Percentiles rank a stretch among this genome's conserved stretches.
Evolutionary conservation across 2,888 invertebrate genomes (phyloP).

Genomic region (Actias luna): DNA sequence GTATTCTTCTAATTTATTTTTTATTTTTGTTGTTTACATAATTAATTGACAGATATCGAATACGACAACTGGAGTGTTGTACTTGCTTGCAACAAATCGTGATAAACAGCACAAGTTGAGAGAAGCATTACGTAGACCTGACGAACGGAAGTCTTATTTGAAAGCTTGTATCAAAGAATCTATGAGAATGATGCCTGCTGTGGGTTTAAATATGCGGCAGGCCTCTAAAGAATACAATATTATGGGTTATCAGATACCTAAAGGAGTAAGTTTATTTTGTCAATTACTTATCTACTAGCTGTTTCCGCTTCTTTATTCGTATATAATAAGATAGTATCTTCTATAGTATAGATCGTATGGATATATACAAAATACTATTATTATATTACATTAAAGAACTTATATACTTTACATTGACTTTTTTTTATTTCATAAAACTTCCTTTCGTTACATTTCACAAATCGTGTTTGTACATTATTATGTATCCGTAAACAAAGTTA

Average conservation of each 20-base stretch:
- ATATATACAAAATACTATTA: too few relatives aligned
- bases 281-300: background rate
- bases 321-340: too few relatives aligned
- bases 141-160: conserved; percentile 78
- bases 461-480: too few relatives aligned
- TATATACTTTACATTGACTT: too few relatives aligned
- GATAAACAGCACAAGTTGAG: conserved; percentile 84
- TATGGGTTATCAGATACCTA: conserved; percentile 84
- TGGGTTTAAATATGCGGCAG: conserved; percentile 78
- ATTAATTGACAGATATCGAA: conserved; percentile 74
- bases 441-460: too few relatives aligned
- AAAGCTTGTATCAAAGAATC: conserved; percentile 88
- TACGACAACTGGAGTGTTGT: conserved; percentile 78
- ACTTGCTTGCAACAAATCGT: conserved; percentile 83
- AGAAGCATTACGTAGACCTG: conserved; percentile 65
- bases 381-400: too few relatives aligned
- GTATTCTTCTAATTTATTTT: too few relatives aligned
- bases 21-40: background rate
- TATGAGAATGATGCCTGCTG: conserved; percentile 82
- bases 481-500: too few relatives aligned
- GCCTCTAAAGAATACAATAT: conserved; percentile 80
- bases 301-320: too few relatives aligned
- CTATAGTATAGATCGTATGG: too few relatives aligned
- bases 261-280: conserved; percentile 65
- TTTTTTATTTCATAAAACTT: too few relatives aligned